Base-by-base conservation (phyloP, 1,140 invertebrate genomes). In the Panagrolaimus sp. region DNA sequence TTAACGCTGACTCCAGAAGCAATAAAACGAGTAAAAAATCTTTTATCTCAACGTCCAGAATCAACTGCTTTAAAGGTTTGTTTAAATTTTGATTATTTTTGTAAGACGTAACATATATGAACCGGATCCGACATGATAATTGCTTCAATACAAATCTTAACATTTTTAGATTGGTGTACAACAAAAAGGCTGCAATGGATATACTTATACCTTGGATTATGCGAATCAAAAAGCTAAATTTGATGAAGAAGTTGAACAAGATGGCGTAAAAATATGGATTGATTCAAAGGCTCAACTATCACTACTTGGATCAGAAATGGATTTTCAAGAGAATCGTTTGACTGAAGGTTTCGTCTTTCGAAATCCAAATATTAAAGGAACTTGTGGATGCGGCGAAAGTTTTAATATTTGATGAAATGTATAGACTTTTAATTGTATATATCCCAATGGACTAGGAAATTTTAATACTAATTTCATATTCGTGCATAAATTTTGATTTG, bases 301-400 rank as follows among this genome's bases (percentile, higher is more conserved):
- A 38, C 85, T 99, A 70, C 86, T 99, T 79, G 95, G 96, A 68
- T 98, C 96, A 71, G 94, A 98, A 89, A 99, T 99, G 96, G 96
- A 99, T 86, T 99, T 88, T 86, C 88, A 94, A 32, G 89, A 94
- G 86, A 87, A 87, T 43, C 93, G 94, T 86, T 86, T 99, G 63
- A 89, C 91, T 69, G 89, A 92, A 24, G 96, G 98, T 85, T 99
- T 99, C 89, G 90, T 99, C 63, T 99, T 99, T 82, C 96, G 98
- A 79, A 99, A 99, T 88, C 96, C 96, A n/a, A 99, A 99, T 85
- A 96, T 98, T 28, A 98, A 97, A 88, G 95, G 95, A 67, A 98
- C 94, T 21, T 99, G 96, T 88, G 96, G 96, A 32, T 99, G 96
- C 87, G 96, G 96, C 64, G 96, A 99, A 89, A 98, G 94, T 82